These are phyloP conservation scores for Melanaphis sacchari DNA, from an alignment of 1,140 invertebrate species.

Conservation along the genomic window DNA sequence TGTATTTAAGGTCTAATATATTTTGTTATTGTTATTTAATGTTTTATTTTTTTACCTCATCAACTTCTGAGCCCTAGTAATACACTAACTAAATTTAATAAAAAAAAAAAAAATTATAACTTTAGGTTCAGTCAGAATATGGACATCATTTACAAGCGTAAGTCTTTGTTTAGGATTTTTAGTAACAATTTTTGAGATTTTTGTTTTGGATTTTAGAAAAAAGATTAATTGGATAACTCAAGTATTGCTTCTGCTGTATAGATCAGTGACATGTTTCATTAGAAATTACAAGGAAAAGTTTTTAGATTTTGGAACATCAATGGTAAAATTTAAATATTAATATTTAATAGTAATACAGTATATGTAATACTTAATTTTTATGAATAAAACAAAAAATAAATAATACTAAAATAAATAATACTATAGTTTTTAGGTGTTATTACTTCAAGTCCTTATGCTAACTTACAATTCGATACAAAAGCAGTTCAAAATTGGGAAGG, in stretches of 20 bases:
- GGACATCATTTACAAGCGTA: conserved; percentile 50
- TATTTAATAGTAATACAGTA: background rate
- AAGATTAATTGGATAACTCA: conserved; percentile 23
- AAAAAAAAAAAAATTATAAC: background rate
- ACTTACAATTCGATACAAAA: conserved; percentile 66
- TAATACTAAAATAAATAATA: no score
- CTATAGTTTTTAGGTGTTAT: conserved; percentile 70
- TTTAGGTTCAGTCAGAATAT: conserved; percentile 50
- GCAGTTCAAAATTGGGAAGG: conserved; percentile 76
- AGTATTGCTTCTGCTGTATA: conserved; percentile 28
- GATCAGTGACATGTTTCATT: conserved; percentile 27
- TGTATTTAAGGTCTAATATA: background rate
- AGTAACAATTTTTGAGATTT: background rate
- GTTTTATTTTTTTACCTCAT: background rate
- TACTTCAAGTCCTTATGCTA: conserved; percentile 69
- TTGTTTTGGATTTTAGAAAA: background rate
- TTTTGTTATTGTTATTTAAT: background rate
- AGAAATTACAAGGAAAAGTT: conserved; percentile 35
- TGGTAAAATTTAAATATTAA: background rate
- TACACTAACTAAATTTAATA: background rate
- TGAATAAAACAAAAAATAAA: background rate
- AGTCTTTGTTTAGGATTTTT: background rate
- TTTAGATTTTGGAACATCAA: conserved; percentile 40
- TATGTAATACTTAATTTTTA: background rate
- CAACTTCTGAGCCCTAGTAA: background rate